Percentiles rank a stretch among this genome's conserved stretches.
Conservation (phyloP, 2,797 vertebrate species). For the Xiphorhynchus erythropygius region DNA sequence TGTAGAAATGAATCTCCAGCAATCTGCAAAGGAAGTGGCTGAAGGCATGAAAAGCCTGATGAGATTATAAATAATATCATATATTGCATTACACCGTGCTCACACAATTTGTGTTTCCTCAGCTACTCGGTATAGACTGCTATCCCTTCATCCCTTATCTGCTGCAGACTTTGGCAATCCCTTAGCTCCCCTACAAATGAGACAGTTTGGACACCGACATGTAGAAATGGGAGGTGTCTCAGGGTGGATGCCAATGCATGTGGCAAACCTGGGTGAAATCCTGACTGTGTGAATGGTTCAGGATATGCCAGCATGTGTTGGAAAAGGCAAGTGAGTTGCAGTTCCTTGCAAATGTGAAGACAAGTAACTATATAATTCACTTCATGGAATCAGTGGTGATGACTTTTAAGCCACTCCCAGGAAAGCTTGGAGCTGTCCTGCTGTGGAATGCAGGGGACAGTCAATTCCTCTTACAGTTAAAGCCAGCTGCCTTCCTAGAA, state of each 20-base stretch:
- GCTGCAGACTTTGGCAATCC: background rate
- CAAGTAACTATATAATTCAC: background rate
- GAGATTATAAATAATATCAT: conserved; percentile 14
- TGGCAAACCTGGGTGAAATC: conserved; percentile 6
- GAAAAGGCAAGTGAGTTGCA: background rate
- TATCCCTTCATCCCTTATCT: background rate
- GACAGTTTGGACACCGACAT: background rate
- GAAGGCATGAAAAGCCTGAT: background rate
- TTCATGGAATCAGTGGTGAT: background rate
- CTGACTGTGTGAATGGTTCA: background rate
- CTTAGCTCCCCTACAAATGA: background rate
- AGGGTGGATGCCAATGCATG: background rate
- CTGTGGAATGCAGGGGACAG: background rate
- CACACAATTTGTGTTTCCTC: background rate
- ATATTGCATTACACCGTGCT: background rate
- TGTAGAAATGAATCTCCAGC: background rate
- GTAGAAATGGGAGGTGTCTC: background rate
- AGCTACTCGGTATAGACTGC: background rate
- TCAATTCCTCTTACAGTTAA: accelerated
- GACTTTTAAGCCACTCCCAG: background rate
- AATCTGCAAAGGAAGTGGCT: conserved; percentile 14
- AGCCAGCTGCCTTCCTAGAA: background rate
- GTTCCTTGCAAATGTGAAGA: background rate
- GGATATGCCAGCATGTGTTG: background rate
- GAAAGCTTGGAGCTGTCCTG: accelerated